Evolutionary conservation across 2,797 vertebrate species (phyloP).

Genomic region (Halcyon smyrnensis): DNA sequence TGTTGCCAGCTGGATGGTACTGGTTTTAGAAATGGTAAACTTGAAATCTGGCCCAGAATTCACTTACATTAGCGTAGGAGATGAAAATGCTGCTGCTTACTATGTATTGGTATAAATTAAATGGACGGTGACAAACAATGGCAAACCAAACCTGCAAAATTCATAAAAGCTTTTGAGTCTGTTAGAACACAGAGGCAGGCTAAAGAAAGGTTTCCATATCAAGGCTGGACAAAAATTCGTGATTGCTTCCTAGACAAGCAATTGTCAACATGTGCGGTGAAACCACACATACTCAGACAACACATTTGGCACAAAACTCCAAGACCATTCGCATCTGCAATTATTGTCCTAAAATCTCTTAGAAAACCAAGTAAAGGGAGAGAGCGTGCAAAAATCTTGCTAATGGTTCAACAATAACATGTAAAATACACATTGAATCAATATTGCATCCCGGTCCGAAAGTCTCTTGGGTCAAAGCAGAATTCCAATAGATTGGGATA

Average conservation of each 20-base stretch:
- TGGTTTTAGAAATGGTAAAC: background rate
- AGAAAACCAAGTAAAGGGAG: background rate
- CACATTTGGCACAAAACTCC: background rate
- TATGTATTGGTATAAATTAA: background rate
- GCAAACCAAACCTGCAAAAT: background rate
- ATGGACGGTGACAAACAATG: background rate
- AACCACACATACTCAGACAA: background rate
- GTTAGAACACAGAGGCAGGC: fast-evolving
- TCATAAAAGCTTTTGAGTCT: background rate
- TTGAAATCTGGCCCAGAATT: background rate
- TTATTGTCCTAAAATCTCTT: background rate
- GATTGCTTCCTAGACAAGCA: background rate
- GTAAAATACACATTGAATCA: background rate
- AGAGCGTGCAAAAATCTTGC: background rate
- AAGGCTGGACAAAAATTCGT: background rate
- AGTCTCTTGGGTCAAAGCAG: background rate
- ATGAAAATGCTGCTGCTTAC: background rate
- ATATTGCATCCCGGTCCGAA: background rate
- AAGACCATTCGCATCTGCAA: background rate
- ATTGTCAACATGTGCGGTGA: background rate
- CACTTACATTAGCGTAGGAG: background rate
- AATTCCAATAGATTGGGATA: constrained; percentile 13
- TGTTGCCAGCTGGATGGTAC: background rate
- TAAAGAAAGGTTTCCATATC: background rate
- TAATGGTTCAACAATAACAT: background rate